Evolutionary conservation across 2,888 invertebrate species (phyloP), one percentile per base, ranked within the genome.

Genomic region (Craniophora ligustri): DNA sequence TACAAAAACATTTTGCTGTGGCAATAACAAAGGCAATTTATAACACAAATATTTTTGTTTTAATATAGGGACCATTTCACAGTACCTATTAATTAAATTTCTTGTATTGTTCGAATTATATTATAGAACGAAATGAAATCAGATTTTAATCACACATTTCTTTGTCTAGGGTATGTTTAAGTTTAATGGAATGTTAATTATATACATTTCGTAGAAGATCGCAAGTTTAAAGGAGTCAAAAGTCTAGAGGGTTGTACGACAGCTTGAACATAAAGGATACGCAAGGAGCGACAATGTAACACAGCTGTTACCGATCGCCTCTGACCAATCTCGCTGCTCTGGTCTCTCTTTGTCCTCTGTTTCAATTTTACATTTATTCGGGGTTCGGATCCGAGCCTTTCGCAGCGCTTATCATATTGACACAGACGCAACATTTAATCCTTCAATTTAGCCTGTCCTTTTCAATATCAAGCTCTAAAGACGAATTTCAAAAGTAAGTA

Each of bases 321-420:
- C 81, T 77, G 80, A 82, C 82, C 86, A 86, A 85, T 85, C 84
- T 83, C 76, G 61, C 67, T 62, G 68, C 67, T 71, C 42, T 59
- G 56, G 71, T 83, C n/a, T n/a, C n/a, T 81, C 80, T 87, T 85
- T 88, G 85, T 85, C 75, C 84, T 76, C 77, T 82, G 85, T 86
- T 87, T 85, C 81, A 85, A 86, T 85, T 88, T 87, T 86, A 85
- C 85, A 84, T 86, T 86, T 81, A 82, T 76, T 79, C 68, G 75
- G 44, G 53, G 39, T 59, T 38, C 49, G 30, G 68, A 71, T 70
- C 70, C 75, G 74, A 51, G 76, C 84, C 82, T 83, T 87, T 86
- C 84, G 77, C 81, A 79, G 81, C 82, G 84, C 86, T 91, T 91
- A 91, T 92, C 91, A 79, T 87, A 88, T 91, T 89, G 89, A 84